Evolutionary conservation across 2,888 invertebrate genomes (phyloP).

Genomic region (Eupithecia exiguata): DNA sequence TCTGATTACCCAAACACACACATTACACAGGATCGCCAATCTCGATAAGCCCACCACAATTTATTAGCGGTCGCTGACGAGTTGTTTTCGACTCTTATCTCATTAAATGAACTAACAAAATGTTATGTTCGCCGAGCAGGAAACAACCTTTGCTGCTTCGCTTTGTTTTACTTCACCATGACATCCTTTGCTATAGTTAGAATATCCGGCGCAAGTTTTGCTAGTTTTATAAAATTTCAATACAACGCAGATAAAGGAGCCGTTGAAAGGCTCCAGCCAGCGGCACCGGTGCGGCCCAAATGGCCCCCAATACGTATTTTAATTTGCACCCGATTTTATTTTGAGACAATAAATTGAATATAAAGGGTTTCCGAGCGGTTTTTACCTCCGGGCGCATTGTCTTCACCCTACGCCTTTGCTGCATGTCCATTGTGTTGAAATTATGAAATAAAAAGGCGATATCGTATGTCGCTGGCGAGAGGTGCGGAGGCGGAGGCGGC

Average conservation of each 20-base stretch:
- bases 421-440: conserved; percentile 76
- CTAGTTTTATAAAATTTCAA: conserved; percentile 29
- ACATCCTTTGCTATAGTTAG: conserved; percentile 35
- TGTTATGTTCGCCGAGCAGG: conserved; percentile 44
- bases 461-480: conserved; percentile 77
- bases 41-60: conserved; percentile 76
- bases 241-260: conserved; percentile 53
- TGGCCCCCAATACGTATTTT: conserved; percentile 71
- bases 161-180: conserved; percentile 35
- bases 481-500: conserved; percentile 61
- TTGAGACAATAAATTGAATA: conserved; percentile 81
- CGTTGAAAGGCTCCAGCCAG: conserved; percentile 54
- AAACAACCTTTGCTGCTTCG: conserved; percentile 41
- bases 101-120: conserved; percentile 56
- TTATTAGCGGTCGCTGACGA: conserved; percentile 71
- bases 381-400: conserved; percentile 83
- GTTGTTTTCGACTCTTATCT: conserved; percentile 67
- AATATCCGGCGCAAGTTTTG: conserved; percentile 23
- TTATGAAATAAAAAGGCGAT: conserved; percentile 82
- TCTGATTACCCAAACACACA: conserved; percentile 80
- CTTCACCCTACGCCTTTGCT: conserved; percentile 80
- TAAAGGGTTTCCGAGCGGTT: conserved; percentile 81
- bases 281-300: conserved; percentile 52
- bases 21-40: conserved; percentile 75
- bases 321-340: conserved; percentile 84